These are phyloP conservation scores for Tetraneura akinire DNA, from an alignment of 1,140 invertebrate species.

Conservation along the genomic window DNA sequence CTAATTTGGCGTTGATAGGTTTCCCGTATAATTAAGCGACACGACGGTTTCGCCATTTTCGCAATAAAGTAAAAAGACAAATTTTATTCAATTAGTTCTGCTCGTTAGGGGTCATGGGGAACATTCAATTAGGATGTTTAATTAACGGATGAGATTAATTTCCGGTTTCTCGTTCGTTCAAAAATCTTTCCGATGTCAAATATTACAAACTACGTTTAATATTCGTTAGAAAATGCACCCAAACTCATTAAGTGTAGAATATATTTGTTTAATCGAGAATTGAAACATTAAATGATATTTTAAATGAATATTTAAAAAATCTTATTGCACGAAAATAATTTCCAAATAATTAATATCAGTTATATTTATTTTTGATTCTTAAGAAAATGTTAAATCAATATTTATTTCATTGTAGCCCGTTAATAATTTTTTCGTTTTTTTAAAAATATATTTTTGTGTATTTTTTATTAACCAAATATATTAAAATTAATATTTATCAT, in stretches of 20 bases:
- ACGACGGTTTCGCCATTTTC: constrained; percentile 17
- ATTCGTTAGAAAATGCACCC: neutral
- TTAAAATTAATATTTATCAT: too few relatives aligned
- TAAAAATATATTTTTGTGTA: too few relatives aligned
- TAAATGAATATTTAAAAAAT: too few relatives aligned
- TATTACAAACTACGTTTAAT: neutral
- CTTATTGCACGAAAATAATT: too few relatives aligned
- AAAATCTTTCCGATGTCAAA: constrained; percentile 33
- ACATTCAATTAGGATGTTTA: constrained; percentile 46
- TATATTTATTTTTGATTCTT: too few relatives aligned
- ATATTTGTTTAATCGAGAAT: too few relatives aligned
- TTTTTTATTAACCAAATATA: too few relatives aligned
- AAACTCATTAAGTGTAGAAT: neutral
- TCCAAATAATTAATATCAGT: too few relatives aligned
- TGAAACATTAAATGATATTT: too few relatives aligned
- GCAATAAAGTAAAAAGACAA: constrained; percentile 27
- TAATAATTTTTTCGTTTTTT: too few relatives aligned
- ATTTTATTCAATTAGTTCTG: constrained; percentile 50
- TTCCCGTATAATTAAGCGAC: constrained; percentile 33
- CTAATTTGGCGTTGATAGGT: constrained; percentile 41
- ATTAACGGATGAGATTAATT: constrained; percentile 49
- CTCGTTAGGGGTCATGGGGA: constrained; percentile 38
- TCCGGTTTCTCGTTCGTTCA: constrained; percentile 29
- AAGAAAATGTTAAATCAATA: too few relatives aligned
- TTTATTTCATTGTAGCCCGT: too few relatives aligned